Evolutionary conservation across 2,797 vertebrate species (phyloP).

Genomic region (Podarcis siculus): DNA sequence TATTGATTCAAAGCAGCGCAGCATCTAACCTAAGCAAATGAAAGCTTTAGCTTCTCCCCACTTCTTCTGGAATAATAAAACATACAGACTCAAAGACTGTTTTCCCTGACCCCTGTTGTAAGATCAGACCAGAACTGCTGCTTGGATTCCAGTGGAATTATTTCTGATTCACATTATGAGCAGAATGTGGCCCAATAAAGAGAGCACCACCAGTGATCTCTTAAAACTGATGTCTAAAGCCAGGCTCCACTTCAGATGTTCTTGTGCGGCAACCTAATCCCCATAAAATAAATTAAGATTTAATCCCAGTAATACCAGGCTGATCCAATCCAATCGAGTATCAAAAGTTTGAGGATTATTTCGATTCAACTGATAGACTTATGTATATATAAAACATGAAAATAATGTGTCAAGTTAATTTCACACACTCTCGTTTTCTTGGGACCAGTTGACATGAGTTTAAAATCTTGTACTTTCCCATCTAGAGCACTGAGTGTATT

Average conservation of each 20-base stretch:
- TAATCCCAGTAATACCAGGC: conserved; percentile 32
- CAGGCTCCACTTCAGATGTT: neutral
- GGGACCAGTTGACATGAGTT: neutral
- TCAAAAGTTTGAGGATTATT: conserved; percentile 13
- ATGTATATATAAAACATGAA: neutral
- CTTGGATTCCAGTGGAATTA: fast-evolving
- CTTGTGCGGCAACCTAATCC: conserved; percentile 23
- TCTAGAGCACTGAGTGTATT: neutral
- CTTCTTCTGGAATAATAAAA: conserved; percentile 46
- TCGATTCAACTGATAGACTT: neutral
- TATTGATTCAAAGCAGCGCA: neutral
- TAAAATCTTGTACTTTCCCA: conserved; percentile 7
- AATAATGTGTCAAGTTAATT: conserved; percentile 21
- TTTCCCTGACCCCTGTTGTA: conserved; percentile 1
- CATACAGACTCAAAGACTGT: conserved; percentile 37
- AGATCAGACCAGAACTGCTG: conserved; percentile 1
- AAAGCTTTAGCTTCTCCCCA: conserved; percentile 19
- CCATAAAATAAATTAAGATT: conserved; percentile 24
- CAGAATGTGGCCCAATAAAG: neutral
- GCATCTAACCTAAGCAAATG: conserved; percentile 37
- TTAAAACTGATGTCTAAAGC: conserved; percentile 15
- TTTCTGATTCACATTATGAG: conserved; percentile 9
- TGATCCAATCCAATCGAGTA: conserved; percentile 8
- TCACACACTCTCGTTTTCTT: neutral
- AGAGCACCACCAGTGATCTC: neutral